These are phyloP conservation scores for Lasioglossum marginatum DNA, from an alignment of 2,888 invertebrate genomes.

Conservation along the genomic window DNA sequence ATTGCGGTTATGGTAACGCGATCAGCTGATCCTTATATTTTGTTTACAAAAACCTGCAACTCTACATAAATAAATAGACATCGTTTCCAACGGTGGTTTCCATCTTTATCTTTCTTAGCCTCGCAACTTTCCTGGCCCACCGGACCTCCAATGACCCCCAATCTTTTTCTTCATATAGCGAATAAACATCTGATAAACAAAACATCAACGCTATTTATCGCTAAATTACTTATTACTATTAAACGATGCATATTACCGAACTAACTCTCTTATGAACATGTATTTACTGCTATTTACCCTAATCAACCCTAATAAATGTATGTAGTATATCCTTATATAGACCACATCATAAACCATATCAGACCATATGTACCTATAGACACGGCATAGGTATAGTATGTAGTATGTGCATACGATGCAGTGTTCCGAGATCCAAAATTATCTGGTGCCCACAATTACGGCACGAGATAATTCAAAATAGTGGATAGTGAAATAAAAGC, in stretches of 20 bases:
- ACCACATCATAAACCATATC: too few species aligned
- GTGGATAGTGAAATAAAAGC: too few species aligned
- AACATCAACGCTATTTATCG: neutral
- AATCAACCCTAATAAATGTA: neutral
- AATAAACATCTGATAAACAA: neutral
- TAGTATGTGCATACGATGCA: too few species aligned
- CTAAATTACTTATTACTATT: neutral
- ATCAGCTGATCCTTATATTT: conserved; percentile 75
- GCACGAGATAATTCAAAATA: too few species aligned
- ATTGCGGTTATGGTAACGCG: conserved; percentile 70
- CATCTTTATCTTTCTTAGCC: neutral
- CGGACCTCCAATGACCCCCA: neutral
- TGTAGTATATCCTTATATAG: too few species aligned
- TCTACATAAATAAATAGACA: neutral
- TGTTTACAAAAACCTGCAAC: conserved; percentile 48
- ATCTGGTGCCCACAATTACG: too few species aligned
- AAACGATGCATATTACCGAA: neutral
- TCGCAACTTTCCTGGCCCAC: neutral
- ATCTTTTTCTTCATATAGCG: neutral
- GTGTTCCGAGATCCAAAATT: too few species aligned
- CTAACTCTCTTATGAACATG: neutral
- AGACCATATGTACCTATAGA: too few species aligned
- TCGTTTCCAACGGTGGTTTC: neutral
- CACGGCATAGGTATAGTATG: too few species aligned
- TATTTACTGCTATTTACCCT: too few species aligned